Evolutionary conservation across 2,888 invertebrate genomes (phyloP).

Genomic region (Gryllus longicercus): DNA sequence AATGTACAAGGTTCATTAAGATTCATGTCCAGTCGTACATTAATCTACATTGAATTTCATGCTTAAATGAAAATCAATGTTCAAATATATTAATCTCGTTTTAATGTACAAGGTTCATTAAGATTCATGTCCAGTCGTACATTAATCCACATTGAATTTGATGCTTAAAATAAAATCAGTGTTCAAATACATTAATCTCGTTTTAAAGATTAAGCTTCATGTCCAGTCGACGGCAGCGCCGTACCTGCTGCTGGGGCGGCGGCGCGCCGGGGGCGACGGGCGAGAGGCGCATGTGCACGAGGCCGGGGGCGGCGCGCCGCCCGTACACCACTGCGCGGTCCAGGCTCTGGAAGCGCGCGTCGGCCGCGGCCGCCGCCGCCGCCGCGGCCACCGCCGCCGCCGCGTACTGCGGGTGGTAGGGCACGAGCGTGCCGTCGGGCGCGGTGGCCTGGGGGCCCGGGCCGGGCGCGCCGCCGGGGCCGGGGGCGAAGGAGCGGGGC

Average conservation of each 20-base stretch:
- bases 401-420: constrained; percentile 21
- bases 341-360: constrained; percentile 29
- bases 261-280: constrained; percentile 19
- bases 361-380: neutral
- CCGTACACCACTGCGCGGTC: constrained; percentile 29
- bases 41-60: too few species aligned
- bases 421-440: constrained; percentile 20
- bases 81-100: too few species aligned
- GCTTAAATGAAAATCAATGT: too few species aligned
- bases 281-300: constrained; percentile 37
- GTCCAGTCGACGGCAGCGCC: too few species aligned
- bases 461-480: neutral
- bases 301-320: constrained; percentile 27
- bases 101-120: too few species aligned
- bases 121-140: too few species aligned
- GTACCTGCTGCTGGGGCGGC: neutral
- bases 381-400: neutral
- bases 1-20: too few species aligned
- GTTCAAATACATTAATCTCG: too few species aligned
- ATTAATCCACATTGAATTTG: too few species aligned
- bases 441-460: neutral
- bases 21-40: too few species aligned
- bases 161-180: too few species aligned
- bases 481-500: constrained; percentile 18
- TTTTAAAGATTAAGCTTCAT: too few species aligned